Conservation (phyloP, 2,797 vertebrate genomes). For the Hypotaenidia okinawae region DNA sequence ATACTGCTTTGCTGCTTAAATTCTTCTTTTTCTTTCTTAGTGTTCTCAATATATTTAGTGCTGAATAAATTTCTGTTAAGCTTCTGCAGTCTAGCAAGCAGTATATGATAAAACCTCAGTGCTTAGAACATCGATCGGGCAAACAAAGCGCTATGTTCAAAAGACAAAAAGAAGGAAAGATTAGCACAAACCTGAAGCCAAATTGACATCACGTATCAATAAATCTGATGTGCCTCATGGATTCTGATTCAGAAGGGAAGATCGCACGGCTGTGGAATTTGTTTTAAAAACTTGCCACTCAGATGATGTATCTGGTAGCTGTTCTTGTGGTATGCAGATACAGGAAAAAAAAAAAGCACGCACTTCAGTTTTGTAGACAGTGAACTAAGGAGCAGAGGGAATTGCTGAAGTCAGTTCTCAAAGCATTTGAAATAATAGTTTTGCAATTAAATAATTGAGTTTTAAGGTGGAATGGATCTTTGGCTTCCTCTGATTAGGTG, state of each 20-base stretch:
- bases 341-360: background rate
- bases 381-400: background rate
- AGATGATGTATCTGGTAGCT: background rate
- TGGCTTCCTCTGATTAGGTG: background rate
- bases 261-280: background rate
- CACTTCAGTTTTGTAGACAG: background rate
- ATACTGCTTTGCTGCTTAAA: background rate
- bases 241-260: background rate
- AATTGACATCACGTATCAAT: background rate
- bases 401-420: background rate
- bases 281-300: background rate
- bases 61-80: background rate
- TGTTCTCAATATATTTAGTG: background rate
- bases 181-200: background rate
- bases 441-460: background rate
- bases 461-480: background rate
- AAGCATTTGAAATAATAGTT: background rate
- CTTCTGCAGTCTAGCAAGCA: background rate
- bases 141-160: background rate
- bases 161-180: constrained; percentile 8
- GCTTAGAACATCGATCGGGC: background rate
- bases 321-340: background rate
- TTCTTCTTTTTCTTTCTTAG: background rate
- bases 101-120: background rate
- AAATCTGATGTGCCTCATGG: background rate